Conservation (phyloP, 1,140 invertebrate genomes). For the Scaptomyza pallida region DNA sequence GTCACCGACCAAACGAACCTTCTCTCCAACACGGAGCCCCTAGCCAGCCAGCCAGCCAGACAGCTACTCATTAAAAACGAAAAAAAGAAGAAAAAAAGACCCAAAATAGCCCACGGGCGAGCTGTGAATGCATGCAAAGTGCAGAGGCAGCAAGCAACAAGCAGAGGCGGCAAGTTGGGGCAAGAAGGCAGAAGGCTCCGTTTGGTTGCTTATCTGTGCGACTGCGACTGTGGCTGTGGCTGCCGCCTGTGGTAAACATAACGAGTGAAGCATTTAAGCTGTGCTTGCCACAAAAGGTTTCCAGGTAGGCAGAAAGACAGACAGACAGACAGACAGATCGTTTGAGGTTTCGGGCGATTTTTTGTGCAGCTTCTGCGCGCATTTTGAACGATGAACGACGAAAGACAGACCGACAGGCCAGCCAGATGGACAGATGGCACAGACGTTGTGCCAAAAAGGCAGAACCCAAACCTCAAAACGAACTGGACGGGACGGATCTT, state of each 20-base stretch:
- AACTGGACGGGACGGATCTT: constrained; percentile 4
- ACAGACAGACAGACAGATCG: constrained; percentile 7
- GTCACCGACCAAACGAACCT: constrained; percentile 46
- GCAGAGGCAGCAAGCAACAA: constrained; percentile 12
- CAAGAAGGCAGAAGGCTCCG: background rate
- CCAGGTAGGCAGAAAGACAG: constrained; percentile 39
- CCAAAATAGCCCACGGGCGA: constrained; percentile 35
- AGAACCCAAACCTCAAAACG: constrained; percentile 31
- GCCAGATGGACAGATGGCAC: background rate
- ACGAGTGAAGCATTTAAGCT: constrained; percentile 72
- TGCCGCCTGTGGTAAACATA: constrained; percentile 62
- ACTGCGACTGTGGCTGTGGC: constrained; percentile 16
- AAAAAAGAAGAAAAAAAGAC: constrained; percentile 16
- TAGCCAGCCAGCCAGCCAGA: constrained; percentile 32
- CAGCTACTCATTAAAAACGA: constrained; percentile 63
- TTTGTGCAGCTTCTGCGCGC: constrained; percentile 77
- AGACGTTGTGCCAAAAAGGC: constrained; percentile 69
- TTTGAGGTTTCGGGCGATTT: constrained; percentile 56
- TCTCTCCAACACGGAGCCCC: constrained; percentile 5
- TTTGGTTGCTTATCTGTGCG: constrained; percentile 49
- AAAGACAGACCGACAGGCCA: background rate
- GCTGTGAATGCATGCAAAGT: constrained; percentile 55
- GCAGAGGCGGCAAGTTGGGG: background rate
- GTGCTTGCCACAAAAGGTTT: constrained; percentile 56
- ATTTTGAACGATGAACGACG: constrained; percentile 46